Evolutionary conservation across 2,888 invertebrate species (phyloP).

Genomic region (Macrophya annulata): DNA sequence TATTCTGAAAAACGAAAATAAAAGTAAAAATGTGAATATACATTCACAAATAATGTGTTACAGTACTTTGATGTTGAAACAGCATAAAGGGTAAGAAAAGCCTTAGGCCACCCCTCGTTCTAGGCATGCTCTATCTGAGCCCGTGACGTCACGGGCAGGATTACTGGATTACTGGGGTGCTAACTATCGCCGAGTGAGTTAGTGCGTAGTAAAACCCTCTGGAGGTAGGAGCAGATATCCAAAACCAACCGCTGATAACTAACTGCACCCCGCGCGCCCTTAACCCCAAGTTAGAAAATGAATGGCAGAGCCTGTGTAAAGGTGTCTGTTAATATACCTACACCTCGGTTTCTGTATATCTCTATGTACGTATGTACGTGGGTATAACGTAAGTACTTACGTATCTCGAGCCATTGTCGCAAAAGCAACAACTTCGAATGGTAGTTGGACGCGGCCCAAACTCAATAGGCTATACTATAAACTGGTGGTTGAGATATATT

Average conservation of each 20-base stretch:
- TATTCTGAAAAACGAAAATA: not conserved
- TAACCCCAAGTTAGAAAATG: not conserved
- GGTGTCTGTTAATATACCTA: conserved; percentile 36
- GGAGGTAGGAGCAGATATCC: conserved; percentile 44
- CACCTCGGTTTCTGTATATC: conserved; percentile 6
- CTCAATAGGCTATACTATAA: conserved; percentile 11
- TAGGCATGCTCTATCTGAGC: conserved; percentile 42
- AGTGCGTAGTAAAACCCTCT: conserved; percentile 55
- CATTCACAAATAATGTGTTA: not conserved
- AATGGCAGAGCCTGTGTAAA: conserved; percentile 8
- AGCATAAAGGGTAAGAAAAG: not conserved
- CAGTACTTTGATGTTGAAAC: not conserved
- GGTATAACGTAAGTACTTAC: not conserved
- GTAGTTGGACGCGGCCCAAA: conserved; percentile 24
- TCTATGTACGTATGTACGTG: not conserved
- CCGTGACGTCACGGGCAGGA: conserved; percentile 52
- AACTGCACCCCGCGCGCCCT: conserved; percentile 37
- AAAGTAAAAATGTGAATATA: not conserved
- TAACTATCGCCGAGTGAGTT: conserved; percentile 55
- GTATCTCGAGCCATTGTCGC: conserved; percentile 25
- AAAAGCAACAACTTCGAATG: conserved; percentile 29
- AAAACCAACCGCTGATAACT: conserved; percentile 54
- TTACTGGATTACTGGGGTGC: conserved; percentile 55
- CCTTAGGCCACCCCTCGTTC: conserved; percentile 44
- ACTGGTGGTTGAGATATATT: conserved; percentile 18